A percentile compares a stretch with the other conserved stretches of the same genome.
These are phyloP conservation scores for Orius insidiosus DNA, from an alignment of 1,140 invertebrate genomes.

Conservation along the genomic window DNA sequence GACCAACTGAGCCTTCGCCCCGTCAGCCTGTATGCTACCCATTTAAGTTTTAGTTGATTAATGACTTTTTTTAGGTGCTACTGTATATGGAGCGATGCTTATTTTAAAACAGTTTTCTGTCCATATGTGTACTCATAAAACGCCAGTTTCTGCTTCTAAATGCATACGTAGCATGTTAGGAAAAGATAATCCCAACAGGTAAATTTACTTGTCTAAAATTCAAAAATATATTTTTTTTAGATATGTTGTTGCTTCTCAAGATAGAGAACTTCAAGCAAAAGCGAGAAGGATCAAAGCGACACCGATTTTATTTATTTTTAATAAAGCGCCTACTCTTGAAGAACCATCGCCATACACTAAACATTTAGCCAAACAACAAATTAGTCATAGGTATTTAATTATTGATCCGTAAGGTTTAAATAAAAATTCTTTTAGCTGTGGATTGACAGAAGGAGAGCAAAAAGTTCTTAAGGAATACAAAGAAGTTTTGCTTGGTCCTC, in stretches of 20 bases:
- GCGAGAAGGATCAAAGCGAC: conserved; percentile 52
- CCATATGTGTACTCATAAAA: conserved; percentile 69
- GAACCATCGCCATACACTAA: conserved; percentile 44
- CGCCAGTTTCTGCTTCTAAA: conserved; percentile 48
- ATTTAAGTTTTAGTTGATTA: background rate
- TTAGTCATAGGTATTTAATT: conserved; percentile 17
- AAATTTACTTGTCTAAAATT: conserved; percentile 25
- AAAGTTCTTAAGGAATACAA: conserved; percentile 38
- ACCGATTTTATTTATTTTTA: conserved; percentile 68
- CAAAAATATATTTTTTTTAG: conserved; percentile 27
- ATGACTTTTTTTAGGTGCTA: conserved; percentile 33
- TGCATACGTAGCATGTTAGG: conserved; percentile 64
- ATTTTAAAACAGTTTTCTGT: conserved; percentile 76
- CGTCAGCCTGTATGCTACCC: too few relatives aligned
- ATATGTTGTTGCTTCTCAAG: conserved; percentile 70
- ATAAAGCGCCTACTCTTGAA: conserved; percentile 69
- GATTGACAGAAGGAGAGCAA: conserved; percentile 32
- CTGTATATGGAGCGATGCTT: conserved; percentile 60
- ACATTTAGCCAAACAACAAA: background rate
- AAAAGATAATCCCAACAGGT: conserved; percentile 42
- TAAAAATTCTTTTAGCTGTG: conserved; percentile 21
- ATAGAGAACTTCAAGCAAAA: conserved; percentile 52
- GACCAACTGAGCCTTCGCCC: too few relatives aligned
- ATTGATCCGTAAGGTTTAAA: too few relatives aligned
- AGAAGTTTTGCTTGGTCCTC: conserved; percentile 26